Evolutionary conservation across 2,888 invertebrate species (phyloP).

Genomic region (Eutolmus rufibarbis): DNA sequence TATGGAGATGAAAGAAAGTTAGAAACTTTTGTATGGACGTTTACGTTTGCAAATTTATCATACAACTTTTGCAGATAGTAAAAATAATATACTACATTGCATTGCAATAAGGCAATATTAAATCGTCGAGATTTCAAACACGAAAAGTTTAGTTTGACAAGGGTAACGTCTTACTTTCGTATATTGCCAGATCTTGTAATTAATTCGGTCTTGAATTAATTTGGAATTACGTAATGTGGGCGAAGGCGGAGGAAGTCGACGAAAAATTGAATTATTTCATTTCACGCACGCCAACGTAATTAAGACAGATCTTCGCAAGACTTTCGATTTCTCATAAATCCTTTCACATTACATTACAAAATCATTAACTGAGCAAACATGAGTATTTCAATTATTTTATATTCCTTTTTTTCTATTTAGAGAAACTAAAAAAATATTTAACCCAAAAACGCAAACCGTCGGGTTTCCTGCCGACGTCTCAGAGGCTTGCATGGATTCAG

Average conservation of each 20-base stretch:
- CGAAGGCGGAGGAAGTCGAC: neutral
- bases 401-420: neutral
- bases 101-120: neutral
- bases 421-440: neutral
- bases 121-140: neutral
- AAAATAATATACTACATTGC: neutral
- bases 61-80: neutral
- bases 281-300: neutral
- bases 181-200: neutral
- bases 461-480: neutral
- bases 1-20: neutral
- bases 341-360: neutral
- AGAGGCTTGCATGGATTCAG: neutral
- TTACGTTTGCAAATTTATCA: neutral
- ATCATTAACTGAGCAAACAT: neutral
- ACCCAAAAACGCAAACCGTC: neutral
- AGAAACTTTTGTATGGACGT: neutral
- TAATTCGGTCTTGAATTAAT: neutral
- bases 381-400: neutral
- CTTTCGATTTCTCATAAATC: neutral
- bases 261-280: neutral
- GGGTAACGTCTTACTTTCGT: neutral
- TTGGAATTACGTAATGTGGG: neutral
- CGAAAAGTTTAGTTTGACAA: neutral
- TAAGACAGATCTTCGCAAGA: neutral